Conservation (phyloP, 2,113 vertebrate species). For the Psettodes erumei region DNA sequence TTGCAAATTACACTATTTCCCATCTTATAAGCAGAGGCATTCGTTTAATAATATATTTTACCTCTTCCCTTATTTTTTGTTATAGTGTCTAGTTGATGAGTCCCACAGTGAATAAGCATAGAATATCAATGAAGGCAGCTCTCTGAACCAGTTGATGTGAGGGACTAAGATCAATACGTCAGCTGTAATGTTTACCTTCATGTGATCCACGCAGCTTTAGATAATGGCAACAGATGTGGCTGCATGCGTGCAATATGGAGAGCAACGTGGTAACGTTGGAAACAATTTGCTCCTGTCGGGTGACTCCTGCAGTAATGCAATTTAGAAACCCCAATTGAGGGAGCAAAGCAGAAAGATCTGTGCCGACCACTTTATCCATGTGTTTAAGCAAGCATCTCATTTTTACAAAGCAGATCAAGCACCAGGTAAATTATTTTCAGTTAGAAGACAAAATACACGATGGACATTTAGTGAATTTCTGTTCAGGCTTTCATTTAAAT, state of each 20-base stretch:
- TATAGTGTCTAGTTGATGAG: background rate
- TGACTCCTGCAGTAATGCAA: slow-evolving; percentile 10
- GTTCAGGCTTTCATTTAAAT: slow-evolving; percentile 78
- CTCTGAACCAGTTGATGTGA: slow-evolving; percentile 36
- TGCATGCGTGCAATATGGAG: background rate
- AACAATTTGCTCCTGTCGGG: slow-evolving; percentile 10
- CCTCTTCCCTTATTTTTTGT: slow-evolving; percentile 6
- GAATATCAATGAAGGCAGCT: slow-evolving; percentile 41
- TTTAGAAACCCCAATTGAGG: slow-evolving; percentile 43
- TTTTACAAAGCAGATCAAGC: slow-evolving; percentile 68
- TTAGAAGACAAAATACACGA: slow-evolving; percentile 57
- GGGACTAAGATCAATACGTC: slow-evolving; percentile 54
- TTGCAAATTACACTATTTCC: slow-evolving; percentile 22
- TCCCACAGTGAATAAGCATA: background rate
- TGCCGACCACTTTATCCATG: slow-evolving; percentile 38
- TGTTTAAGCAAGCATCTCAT: slow-evolving; percentile 63
- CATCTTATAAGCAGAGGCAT: slow-evolving; percentile 30
- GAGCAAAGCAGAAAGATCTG: slow-evolving; percentile 49
- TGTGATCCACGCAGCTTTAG: slow-evolving; percentile 32
- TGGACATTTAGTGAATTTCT: slow-evolving; percentile 70
- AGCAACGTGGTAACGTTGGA: background rate
- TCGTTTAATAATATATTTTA: slow-evolving; percentile 28
- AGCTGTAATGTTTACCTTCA: slow-evolving; percentile 41
- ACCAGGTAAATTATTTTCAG: slow-evolving; percentile 65
- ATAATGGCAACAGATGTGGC: slow-evolving; percentile 50